Evolutionary conservation across 2,113 vertebrate species (phyloP).

Genomic region (Donacobius atricapilla): DNA sequence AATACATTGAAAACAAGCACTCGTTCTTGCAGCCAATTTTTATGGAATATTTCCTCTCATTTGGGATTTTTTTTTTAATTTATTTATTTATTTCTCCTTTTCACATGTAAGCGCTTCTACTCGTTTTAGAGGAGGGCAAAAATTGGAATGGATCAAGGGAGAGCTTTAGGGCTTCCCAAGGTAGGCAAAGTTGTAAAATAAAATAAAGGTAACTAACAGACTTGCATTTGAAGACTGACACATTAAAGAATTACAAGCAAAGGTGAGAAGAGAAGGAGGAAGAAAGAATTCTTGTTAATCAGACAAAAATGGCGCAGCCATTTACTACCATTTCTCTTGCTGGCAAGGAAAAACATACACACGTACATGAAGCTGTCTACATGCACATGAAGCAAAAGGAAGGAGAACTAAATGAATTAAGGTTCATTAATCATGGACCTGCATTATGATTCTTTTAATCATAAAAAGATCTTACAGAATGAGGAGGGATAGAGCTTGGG

Average conservation of each 20-base stretch:
- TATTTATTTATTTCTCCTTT: neutral
- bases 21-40: neutral
- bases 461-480: neutral
- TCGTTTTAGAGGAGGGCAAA: neutral
- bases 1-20: neutral
- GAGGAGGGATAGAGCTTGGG: neutral
- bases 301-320: neutral
- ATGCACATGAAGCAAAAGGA: neutral
- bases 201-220: neutral
- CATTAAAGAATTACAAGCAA: neutral
- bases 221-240: neutral
- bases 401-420: neutral
- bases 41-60: neutral
- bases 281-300: neutral
- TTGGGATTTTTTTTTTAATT: neutral
- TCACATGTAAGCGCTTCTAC: neutral
- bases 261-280: neutral
- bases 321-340: neutral
- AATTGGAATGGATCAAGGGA: neutral
- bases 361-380: neutral
- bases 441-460: too few relatives aligned
- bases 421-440: neutral
- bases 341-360: neutral
- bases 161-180: neutral
- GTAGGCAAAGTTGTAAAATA: neutral